phyloP scores from a whole-genome alignment of 2,888 invertebrate species.

The Drosophila picticornis region DNA sequence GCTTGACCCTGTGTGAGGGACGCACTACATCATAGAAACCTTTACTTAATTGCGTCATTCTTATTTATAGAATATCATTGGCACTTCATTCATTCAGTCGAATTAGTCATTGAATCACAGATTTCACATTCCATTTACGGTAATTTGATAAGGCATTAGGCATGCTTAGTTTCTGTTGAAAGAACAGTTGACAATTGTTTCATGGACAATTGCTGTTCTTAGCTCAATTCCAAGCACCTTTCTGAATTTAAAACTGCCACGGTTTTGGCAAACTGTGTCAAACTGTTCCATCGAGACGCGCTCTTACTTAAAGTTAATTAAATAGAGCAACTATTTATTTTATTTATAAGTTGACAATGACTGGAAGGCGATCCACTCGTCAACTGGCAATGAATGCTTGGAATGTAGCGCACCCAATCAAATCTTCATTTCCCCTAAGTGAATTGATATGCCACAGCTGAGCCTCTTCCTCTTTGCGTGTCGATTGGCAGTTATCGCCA shows the following conservation, averaged over 20 bases:
- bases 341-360: not conserved
- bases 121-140: not conserved
- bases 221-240: not conserved
- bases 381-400: slow-evolving; percentile 26
- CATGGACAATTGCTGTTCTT: not conserved
- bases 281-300: not conserved
- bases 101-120: slow-evolving; percentile 22
- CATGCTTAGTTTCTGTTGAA: not conserved
- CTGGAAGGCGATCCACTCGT: slow-evolving; percentile 22
- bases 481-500: slow-evolving; percentile 72
- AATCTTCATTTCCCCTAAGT: slow-evolving; percentile 45
- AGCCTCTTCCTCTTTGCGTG: slow-evolving; percentile 48
- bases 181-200: slow-evolving; percentile 28
- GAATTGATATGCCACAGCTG: slow-evolving; percentile 32
- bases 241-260: not conserved
- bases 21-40: slow-evolving; percentile 38
- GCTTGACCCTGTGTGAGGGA: slow-evolving; percentile 19
- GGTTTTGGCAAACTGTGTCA: not conserved
- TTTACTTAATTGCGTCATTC: slow-evolving; percentile 65
- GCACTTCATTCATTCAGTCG: slow-evolving; percentile 20
- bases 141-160: slow-evolving; percentile 13
- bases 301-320: not conserved
- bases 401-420: slow-evolving; percentile 41
- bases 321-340: not conserved
- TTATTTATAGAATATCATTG: not conserved